These are phyloP conservation scores for Megalopta genalis DNA, from an alignment of 1,140 invertebrate species.

Conservation along the genomic window DNA sequence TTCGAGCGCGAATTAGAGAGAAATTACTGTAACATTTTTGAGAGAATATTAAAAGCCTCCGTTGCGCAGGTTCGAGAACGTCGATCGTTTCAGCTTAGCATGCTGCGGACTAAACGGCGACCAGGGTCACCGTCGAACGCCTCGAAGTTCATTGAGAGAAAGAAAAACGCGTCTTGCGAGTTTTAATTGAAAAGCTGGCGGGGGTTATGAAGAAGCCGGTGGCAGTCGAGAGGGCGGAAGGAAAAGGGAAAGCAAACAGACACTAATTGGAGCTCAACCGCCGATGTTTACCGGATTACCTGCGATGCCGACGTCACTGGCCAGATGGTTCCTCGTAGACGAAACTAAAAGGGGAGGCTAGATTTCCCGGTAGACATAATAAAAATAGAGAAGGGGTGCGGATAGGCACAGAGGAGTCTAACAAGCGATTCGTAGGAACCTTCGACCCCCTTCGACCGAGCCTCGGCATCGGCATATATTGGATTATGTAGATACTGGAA, in stretches of 20 bases:
- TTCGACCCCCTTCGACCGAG: slow-evolving; percentile 54
- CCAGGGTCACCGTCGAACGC: background rate
- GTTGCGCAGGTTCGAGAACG: no score
- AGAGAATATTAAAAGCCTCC: no score
- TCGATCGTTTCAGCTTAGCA: no score
- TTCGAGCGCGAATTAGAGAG: no score
- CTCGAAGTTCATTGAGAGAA: slow-evolving; percentile 29
- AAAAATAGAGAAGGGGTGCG: slow-evolving; percentile 64
- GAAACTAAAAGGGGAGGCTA: slow-evolving; percentile 57
- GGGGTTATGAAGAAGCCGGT: slow-evolving; percentile 48
- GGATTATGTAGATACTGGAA: slow-evolving; percentile 68
- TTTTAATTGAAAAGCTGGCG: slow-evolving; percentile 45
- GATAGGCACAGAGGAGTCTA: slow-evolving; percentile 45
- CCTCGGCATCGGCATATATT: slow-evolving; percentile 67
- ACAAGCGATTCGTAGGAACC: slow-evolving; percentile 70
- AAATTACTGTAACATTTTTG: no score
- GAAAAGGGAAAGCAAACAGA: slow-evolving; percentile 65
- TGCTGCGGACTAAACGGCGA: background rate
- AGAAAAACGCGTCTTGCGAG: slow-evolving; percentile 42
- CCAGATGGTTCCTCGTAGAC: slow-evolving; percentile 68
- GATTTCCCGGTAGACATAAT: slow-evolving; percentile 74
- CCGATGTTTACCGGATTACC: slow-evolving; percentile 65
- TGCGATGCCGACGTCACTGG: slow-evolving; percentile 59
- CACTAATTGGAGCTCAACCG: slow-evolving; percentile 69
- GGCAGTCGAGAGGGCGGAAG: slow-evolving; percentile 43